Evolutionary conservation across 1,140 invertebrate species (phyloP), one percentile per base, ranked within the genome.

Genomic region (Glossosoma conforme): DNA sequence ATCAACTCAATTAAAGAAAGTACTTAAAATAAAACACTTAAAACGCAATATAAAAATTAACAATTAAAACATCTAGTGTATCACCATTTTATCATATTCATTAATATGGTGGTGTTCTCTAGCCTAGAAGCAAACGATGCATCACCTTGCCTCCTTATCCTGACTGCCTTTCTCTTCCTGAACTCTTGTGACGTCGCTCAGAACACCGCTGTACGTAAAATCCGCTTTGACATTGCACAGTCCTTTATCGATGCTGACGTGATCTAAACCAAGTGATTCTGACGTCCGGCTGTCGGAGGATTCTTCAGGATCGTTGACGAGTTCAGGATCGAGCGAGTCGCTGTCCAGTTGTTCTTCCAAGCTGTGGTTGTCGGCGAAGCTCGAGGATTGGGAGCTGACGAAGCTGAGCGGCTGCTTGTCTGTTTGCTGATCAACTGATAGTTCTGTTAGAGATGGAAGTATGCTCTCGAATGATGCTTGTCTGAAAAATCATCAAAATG

Each of bases 91-190:
- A n/a, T n/a, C n/a, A n/a, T n/a, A n/a, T n/a, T n/a, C n/a, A n/a
- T n/a, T n/a, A n/a, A n/a, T n/a, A n/a, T n/a, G n/a, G n/a, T n/a
- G n/a, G n/a, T n/a, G n/a, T n/a, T n/a, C n/a, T n/a, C n/a, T n/a
- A n/a, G n/a, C n/a, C n/a, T 18, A 38, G 5, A 17, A 38, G 24
- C n/a, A 20, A 17, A 37, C 32, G 19, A 36, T 54, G 37, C 51
- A 58, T 58, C 56, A 58, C 51, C 56, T 45, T 18, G 56, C 43
- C 42, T 58, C 56, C 22, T 47, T 45, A 18, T 58, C 56, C 30
- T 58, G 46, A 15, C 44, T 37, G 6, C 51, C 47, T 14, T 22
- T 36, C 11, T 33, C 32, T 9, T 58, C 56, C 25, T 56, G 54
- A 43, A 44, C 43, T 52, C 54, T 42, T 24, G 54, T 42, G 2